Evolutionary conservation across 2,113 vertebrate genomes (phyloP), one percentile per base, ranked within the genome.

Genomic region (Polyodon spathula): DNA sequence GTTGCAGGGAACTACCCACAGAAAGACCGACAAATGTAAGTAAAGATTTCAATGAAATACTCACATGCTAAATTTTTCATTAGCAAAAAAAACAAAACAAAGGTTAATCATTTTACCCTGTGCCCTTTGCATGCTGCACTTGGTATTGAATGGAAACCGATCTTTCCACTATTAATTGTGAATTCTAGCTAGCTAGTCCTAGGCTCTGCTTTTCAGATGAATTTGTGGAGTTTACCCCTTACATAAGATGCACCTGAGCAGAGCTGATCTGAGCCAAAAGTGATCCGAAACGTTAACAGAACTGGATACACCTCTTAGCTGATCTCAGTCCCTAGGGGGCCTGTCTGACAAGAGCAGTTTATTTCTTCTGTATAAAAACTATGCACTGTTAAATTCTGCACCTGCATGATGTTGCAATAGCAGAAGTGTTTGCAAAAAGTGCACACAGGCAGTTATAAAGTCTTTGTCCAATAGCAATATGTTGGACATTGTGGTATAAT

Each of bases 381-480:
- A 10, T 56, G 59, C 56, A 59, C 71, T 65, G 73, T 71, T 80
- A 71, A 73, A 79, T 73, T 61, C 67, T 77, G 71, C 82, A 85
- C 84, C 85, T 84, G 83, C 78, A 71, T 73, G 71, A 68, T 76
- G 76, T 79, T 76, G 77, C 73, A 76, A 66, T 60, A 61, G 60
- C 60, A 63, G 56, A 63, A 65, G 54, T 53, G 63, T 65, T 62
- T 59, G 56, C 44, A 67, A 56, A 78, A 64, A 79, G 79, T 80
- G 76, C 43, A 76, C 60, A 68, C 60, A 39, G 60, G 79, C 82
- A 81, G 67, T 83, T 79, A 68, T 77, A 37, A 61, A 63, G 78
- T 76, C 78, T 77, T 82, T 82, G 82, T 79, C 82, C 81, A 63
- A 76, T 75, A 76, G 77, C 73, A 63, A 75, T 72, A 71, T 79